phyloP scores from a whole-genome alignment of 2,888 invertebrate species.

The Liposcelis brunnea region DNA sequence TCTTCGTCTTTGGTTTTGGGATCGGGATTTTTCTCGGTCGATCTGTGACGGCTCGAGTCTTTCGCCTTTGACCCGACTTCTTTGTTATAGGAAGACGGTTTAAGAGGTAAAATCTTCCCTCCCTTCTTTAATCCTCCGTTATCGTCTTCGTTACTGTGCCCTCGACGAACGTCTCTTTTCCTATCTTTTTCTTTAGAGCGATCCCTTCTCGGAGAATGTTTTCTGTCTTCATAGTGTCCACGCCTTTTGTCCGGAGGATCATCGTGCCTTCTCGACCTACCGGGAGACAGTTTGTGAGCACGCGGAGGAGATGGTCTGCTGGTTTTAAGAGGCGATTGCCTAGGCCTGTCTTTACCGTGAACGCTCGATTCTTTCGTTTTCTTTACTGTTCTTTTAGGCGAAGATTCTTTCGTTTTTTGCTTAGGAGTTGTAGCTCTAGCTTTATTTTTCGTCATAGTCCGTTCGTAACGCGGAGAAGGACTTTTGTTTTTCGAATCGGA shows the following conservation, averaged over 20 bases:
- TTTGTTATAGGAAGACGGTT: background rate
- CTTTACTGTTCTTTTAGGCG: no score
- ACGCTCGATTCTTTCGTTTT: no score
- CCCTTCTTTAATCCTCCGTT: constrained; percentile 3
- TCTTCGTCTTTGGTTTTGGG: constrained; percentile 39
- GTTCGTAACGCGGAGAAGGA: constrained; percentile 15
- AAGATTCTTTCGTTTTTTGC: no score
- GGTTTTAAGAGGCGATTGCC: no score
- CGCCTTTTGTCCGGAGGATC: constrained; percentile 20
- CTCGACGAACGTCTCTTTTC: constrained; percentile 27
- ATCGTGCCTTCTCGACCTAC: constrained; percentile 15
- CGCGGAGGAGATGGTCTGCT: no score
- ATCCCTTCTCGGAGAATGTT: constrained; percentile 9
- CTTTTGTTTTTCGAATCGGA: constrained; percentile 17
- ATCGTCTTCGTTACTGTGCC: background rate
- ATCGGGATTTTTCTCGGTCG: constrained; percentile 48
- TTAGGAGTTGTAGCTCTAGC: no score
- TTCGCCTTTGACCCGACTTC: background rate
- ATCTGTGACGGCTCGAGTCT: constrained; percentile 34
- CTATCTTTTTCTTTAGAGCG: constrained; percentile 29
- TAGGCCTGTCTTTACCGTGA: no score
- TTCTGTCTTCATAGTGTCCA: constrained; percentile 22
- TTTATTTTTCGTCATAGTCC: constrained; percentile 4
- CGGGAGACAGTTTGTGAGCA: constrained; percentile 14
- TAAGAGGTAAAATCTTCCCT: constrained; percentile 4